These are phyloP conservation scores for Sylvia borin DNA, from an alignment of 2,797 vertebrate genomes.

Conservation along the genomic window DNA sequence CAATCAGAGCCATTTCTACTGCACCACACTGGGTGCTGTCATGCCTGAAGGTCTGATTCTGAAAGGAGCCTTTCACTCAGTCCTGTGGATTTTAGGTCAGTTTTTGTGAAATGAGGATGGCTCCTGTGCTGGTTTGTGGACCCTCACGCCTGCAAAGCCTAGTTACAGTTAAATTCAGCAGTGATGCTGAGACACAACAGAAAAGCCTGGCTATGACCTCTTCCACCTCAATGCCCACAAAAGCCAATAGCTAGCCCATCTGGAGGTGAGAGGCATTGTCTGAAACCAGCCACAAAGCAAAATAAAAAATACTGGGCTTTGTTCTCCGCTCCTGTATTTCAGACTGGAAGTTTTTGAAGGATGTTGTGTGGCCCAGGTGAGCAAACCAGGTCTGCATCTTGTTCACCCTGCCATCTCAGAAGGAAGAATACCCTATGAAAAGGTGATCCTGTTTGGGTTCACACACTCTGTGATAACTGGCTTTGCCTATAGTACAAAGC, in stretches of 20 bases:
- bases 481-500: not conserved
- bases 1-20: not conserved
- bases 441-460: not conserved
- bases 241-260: not conserved
- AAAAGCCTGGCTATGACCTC: not conserved
- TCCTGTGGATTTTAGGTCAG: not conserved
- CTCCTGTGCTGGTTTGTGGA: not conserved
- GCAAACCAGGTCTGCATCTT: not conserved
- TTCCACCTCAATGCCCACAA: not conserved
- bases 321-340: not conserved
- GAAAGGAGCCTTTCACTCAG: not conserved
- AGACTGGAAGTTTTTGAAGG: not conserved
- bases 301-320: not conserved
- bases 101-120: not conserved
- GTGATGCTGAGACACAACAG: not conserved
- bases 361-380: not conserved
- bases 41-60: not conserved
- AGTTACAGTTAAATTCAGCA: not conserved
- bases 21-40: fast-evolving
- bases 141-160: not conserved
- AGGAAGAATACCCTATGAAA: not conserved
- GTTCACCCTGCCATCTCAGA: not conserved
- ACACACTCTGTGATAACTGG: not conserved
- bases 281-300: not conserved
- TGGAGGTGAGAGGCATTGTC: not conserved